Evolutionary conservation across 23 tunicate species (phyloP).

Genomic region (Ciona savignyi): DNA sequence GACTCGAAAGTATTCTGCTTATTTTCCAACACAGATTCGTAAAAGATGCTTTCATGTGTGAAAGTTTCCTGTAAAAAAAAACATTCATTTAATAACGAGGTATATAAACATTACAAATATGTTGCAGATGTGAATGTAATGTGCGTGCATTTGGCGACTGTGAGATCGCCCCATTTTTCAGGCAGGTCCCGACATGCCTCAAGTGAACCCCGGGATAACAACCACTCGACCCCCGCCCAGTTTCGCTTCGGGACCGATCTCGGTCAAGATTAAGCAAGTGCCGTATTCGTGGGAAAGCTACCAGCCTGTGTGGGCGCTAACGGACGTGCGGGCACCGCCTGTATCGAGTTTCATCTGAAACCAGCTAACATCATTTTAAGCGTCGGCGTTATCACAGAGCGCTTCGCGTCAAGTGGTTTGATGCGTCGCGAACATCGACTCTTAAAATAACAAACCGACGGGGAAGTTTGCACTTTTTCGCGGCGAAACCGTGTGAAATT

Average conservation of each 20-base stretch:
- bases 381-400: neutral
- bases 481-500: neutral
- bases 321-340: neutral
- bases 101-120: too few species aligned
- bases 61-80: neutral
- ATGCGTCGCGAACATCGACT: neutral
- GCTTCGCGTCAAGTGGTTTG: slow-evolving; percentile 2
- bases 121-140: too few species aligned
- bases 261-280: neutral
- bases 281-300: neutral
- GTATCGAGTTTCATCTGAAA: neutral
- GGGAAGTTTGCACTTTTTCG: neutral
- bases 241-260: neutral
- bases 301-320: slow-evolving; percentile 1
- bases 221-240: neutral
- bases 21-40: neutral
- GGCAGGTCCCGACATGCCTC: slow-evolving; percentile 1
- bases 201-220: slow-evolving; percentile 1
- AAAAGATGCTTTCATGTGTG: neutral
- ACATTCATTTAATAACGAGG: too few species aligned
- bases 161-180: neutral
- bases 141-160: neutral
- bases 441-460: neutral
- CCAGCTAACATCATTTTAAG: neutral
- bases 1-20: neutral